Evolutionary conservation across 2,888 invertebrate species (phyloP).

Genomic region (Onthophagus sagittarius): DNA sequence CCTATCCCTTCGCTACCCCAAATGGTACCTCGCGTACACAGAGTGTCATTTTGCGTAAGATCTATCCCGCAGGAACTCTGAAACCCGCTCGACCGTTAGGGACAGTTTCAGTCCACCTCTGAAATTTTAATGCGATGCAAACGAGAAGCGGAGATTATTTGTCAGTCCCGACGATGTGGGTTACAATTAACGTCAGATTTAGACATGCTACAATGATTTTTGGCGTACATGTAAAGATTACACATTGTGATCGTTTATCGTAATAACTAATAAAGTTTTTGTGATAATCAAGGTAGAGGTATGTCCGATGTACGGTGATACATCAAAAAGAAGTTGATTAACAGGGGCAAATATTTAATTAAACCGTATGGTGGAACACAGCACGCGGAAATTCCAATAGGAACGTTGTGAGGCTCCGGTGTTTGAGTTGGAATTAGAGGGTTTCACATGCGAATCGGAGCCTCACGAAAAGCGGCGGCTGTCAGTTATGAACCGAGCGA

Average conservation of each 20-base stretch:
- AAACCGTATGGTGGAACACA: neutral
- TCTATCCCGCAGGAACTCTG: neutral
- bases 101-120: neutral
- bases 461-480: neutral
- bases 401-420: neutral
- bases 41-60: constrained; percentile 1
- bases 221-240: neutral
- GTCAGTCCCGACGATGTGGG: constrained; percentile 6
- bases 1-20: neutral
- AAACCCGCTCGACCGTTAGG: neutral
- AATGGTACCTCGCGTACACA: neutral
- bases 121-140: constrained; percentile 12
- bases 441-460: neutral
- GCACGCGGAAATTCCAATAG: neutral
- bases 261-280: neutral
- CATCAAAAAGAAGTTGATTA: constrained; percentile 14
- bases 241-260: neutral
- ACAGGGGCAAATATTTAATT: constrained; percentile 18
- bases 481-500: neutral
- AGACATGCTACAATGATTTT: neutral
- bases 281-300: neutral
- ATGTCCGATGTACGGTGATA: neutral
- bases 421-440: constrained; percentile 10
- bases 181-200: constrained; percentile 1
- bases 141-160: constrained; percentile 9